Evolutionary conservation across 2,113 vertebrate genomes (phyloP).

Genomic region (Phodopus roborovskii): DNA sequence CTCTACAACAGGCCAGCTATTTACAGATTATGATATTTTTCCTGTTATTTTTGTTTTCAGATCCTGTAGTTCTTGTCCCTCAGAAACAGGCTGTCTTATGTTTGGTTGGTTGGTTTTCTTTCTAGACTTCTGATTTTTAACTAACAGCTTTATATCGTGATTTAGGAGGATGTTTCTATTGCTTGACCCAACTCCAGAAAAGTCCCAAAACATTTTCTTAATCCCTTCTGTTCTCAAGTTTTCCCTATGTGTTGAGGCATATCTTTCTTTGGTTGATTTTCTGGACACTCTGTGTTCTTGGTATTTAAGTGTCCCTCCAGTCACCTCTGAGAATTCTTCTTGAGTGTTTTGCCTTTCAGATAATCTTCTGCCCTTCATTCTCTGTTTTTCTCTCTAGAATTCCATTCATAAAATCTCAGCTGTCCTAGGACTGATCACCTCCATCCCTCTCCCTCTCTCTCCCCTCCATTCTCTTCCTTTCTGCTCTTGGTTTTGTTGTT

Average conservation of each 20-base stretch:
- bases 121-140: not conserved
- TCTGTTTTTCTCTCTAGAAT: not conserved
- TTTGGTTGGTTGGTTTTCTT: not conserved
- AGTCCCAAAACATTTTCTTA: not conserved
- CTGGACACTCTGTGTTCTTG: not conserved
- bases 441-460: rapidly evolving
- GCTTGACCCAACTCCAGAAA: not conserved
- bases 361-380: not conserved
- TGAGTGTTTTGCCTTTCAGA: not conserved
- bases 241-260: not conserved
- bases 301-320: not conserved
- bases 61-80: not conserved
- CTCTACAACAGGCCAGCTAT: not conserved
- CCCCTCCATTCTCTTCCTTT: not conserved
- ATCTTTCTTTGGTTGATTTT: not conserved
- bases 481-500: not conserved
- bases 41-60: not conserved
- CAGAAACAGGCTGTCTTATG: not conserved
- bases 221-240: not conserved
- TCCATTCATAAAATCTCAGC: not conserved
- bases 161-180: not conserved
- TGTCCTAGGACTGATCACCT: not conserved
- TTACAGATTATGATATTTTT: not conserved
- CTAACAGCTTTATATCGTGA: not conserved
- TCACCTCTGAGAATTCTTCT: not conserved